Percentiles rank a stretch among this genome's conserved stretches.
phyloP scores from a whole-genome alignment of 2,797 vertebrate genomes.

The Limosa lapponica region DNA sequence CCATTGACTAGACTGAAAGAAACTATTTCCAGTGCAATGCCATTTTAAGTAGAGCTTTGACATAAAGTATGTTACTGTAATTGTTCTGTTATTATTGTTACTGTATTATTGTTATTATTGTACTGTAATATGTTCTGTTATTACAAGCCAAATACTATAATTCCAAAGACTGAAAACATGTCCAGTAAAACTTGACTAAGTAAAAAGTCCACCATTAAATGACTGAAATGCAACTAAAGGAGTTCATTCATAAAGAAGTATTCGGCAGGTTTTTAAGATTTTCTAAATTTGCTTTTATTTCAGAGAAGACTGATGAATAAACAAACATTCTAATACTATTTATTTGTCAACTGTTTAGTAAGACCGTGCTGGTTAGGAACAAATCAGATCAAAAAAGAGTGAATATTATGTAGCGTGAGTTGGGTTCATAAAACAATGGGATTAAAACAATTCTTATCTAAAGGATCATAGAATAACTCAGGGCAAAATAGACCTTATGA shows the following conservation, averaged over 20 bases:
- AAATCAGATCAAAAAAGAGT: neutral
- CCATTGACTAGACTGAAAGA: neutral
- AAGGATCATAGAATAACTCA: neutral
- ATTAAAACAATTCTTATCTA: neutral
- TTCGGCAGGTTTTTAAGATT: neutral
- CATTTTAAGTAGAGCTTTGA: neutral
- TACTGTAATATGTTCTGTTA: no score
- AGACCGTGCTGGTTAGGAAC: neutral
- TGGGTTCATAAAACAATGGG: neutral
- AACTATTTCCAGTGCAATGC: neutral
- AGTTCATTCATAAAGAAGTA: neutral
- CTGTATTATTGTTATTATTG: no score
- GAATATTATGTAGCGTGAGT: neutral
- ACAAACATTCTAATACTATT: neutral
- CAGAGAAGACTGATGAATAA: neutral
- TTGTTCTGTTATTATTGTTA: no score
- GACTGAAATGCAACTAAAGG: neutral
- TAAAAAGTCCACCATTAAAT: neutral
- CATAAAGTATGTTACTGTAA: neutral
- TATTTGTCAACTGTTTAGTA: neutral
- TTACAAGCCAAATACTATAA: neutral
- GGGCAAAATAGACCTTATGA: neutral
- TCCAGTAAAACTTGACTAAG: neutral
- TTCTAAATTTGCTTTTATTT: neutral
- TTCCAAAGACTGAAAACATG: neutral